Evolutionary conservation across 2,888 invertebrate species (phyloP), one percentile per base, ranked within the genome.

Genomic region (Aromia moschata): DNA sequence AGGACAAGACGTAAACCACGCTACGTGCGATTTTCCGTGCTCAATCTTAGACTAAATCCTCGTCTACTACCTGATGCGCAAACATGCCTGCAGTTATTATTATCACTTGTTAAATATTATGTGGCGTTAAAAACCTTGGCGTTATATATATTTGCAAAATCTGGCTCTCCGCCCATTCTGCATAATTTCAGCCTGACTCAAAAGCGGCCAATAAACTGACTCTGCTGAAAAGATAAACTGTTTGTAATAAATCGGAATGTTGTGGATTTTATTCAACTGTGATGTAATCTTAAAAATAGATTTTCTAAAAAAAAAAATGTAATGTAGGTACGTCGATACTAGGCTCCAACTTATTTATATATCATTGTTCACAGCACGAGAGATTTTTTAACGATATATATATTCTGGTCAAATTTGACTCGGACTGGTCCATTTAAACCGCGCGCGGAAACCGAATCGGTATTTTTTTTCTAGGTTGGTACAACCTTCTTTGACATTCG

Each of bases 101-200:
- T 60, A 62, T 44, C 60, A 49, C 53, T 43, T 44, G 45, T 58
- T 63, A 47, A 61, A 54, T 59, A 60, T 53, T 49, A 58, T 56
- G 63, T 63, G 58, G 59, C 62, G 57, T 67, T 64, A 61, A 62
- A 49, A 53, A 59, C 52, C 40, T 44, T 60, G 57, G 56, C 56
- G 60, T 62, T 49, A 43, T 56, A 55, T 46, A 58, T 64, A 60
- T 66, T 64, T 62, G 41, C 58, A 49, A 58, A 66, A 54, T 62
- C 65, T 70, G 70, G 70, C 68, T 20, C 33, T 43, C 43, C 56
- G 70, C 70, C 70, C 66, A 62, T 54, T 51, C 65, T 62, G 65
- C 65, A 70, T 70, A 66, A 61, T 66, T 70, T 62, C 56, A 54
- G 44, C 47, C 38, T 70, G 68, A 70, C 46, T 70, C 69, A 67